Percentiles rank a stretch among this genome's conserved stretches.
phyloP scores from a whole-genome alignment of 2,888 invertebrate species.

The Trachelus troglodyta region DNA sequence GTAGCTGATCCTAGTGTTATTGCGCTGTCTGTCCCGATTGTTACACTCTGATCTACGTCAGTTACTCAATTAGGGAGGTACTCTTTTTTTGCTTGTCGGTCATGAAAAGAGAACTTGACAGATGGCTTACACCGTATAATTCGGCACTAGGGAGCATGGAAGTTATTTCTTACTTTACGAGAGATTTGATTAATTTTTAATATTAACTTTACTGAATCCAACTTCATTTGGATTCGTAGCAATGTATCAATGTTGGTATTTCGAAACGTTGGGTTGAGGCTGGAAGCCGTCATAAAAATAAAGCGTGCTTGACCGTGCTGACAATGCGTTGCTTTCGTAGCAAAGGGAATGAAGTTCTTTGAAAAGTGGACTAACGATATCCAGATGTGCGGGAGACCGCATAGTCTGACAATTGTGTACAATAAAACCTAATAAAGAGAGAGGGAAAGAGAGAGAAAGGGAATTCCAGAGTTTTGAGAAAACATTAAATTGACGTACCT shows the following conservation, averaged over 20 bases:
- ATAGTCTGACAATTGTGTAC: neutral
- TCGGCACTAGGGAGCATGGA: neutral
- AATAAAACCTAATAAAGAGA: neutral
- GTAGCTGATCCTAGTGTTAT: neutral
- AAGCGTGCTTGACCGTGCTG: neutral
- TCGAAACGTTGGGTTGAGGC: neutral
- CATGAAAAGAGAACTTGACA: neutral
- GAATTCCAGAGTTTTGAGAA: neutral
- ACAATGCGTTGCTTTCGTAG: neutral
- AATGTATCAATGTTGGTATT: neutral
- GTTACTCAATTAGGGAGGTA: neutral
- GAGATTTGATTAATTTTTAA: neutral
- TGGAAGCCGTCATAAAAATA: neutral
- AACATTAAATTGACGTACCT: slow-evolving; percentile 13
- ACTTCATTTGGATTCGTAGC: neutral
- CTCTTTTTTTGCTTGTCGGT: neutral
- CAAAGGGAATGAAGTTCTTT: neutral
- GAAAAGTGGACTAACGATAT: neutral
- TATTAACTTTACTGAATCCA: neutral
- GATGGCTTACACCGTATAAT: neutral
- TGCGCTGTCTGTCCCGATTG: neutral
- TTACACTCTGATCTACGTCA: neutral
- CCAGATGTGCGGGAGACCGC: neutral
- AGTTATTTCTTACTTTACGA: neutral
- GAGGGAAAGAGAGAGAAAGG: neutral